These are phyloP conservation scores for Rallus limicola DNA, from an alignment of 2,113 vertebrate species.

Conservation along the genomic window DNA sequence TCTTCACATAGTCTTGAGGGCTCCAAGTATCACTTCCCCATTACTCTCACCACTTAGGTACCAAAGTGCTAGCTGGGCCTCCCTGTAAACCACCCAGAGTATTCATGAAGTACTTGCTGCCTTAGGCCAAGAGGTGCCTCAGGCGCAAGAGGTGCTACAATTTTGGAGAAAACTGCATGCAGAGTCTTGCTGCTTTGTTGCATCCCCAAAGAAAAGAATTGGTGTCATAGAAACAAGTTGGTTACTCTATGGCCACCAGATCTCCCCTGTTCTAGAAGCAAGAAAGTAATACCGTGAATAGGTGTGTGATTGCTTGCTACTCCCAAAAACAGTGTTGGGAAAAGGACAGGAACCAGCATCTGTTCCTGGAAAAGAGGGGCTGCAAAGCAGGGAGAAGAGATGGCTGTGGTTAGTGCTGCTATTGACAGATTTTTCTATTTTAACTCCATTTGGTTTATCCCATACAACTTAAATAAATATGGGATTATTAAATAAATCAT, in stretches of 20 bases:
- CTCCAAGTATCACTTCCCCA: neutral
- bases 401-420: neutral
- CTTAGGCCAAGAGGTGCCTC: neutral
- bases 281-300: neutral
- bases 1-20: neutral
- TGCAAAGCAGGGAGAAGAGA: neutral
- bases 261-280: neutral
- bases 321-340: neutral
- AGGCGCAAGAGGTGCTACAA: accelerated
- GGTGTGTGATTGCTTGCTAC: neutral
- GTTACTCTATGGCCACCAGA: neutral
- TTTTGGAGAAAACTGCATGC: neutral
- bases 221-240: neutral
- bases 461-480: neutral
- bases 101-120: neutral
- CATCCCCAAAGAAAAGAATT: neutral
- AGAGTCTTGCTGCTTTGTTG: no score
- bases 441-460: neutral
- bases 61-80: neutral
- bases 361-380: neutral
- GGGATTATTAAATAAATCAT: neutral
- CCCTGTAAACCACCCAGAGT: neutral
- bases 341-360: neutral
- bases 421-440: neutral
- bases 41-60: neutral